phyloP scores from a whole-genome alignment of 2,888 invertebrate species.

The Xestobium rufovillosum region DNA sequence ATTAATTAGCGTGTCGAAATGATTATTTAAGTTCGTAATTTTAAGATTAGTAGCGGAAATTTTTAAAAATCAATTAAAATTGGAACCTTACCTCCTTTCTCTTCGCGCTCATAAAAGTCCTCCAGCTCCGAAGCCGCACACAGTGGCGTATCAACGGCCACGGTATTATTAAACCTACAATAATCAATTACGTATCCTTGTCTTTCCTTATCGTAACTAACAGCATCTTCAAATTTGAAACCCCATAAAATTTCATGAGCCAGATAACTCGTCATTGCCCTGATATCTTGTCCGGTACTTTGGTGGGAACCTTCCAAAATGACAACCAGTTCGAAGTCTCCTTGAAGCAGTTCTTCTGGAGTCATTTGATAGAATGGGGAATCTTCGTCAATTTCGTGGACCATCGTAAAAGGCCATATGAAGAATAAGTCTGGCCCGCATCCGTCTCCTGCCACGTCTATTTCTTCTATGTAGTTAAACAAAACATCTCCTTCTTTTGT shows the following conservation, averaged over 20 bases:
- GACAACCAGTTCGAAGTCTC: conserved; percentile 76
- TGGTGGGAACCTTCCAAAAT: conserved; percentile 81
- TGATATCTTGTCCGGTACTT: conserved; percentile 73
- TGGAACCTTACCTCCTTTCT: conserved; percentile 52
- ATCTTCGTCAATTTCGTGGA: conserved; percentile 72
- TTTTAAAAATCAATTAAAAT: too few species aligned
- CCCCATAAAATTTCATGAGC: conserved; percentile 75
- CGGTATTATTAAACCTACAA: conserved; percentile 72
- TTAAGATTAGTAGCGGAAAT: too few species aligned
- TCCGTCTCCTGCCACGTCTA: conserved; percentile 53
- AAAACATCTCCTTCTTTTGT: conserved; percentile 72
- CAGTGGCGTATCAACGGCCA: conserved; percentile 73
- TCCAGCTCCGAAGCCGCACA: conserved; percentile 64
- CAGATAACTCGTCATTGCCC: conserved; percentile 70
- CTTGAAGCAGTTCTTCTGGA: conserved; percentile 71
- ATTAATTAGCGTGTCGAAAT: too few species aligned
- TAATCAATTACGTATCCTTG: conserved; percentile 73
- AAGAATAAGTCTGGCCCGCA: conserved; percentile 79
- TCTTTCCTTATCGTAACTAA: conserved; percentile 58
- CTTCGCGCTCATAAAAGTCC: conserved; percentile 55
- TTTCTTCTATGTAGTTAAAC: conserved; percentile 69
- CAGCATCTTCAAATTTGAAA: conserved; percentile 68
- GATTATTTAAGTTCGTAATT: too few species aligned
- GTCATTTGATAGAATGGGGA: conserved; percentile 84
- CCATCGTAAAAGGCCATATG: conserved; percentile 88